phyloP scores from a whole-genome alignment of 2,797 vertebrate genomes.

The Scarus forsteni region DNA sequence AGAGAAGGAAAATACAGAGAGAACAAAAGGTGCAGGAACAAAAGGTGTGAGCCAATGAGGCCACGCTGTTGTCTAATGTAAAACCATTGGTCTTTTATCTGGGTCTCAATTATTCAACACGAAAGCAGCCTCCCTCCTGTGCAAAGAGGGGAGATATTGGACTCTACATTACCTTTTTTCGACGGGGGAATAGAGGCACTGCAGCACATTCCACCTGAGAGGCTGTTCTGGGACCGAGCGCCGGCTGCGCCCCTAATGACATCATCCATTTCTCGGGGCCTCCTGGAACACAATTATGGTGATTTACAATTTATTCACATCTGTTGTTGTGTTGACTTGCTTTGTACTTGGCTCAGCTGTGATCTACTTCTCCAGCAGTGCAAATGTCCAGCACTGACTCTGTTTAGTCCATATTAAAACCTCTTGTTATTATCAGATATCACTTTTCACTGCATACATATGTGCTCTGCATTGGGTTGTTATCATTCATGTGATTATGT shows the following conservation, averaged over 20 bases:
- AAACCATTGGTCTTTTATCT: constrained; percentile 80
- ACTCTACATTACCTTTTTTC: constrained; percentile 81
- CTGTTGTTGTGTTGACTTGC: constrained; percentile 76
- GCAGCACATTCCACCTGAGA: constrained; percentile 78
- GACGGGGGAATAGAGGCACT: constrained; percentile 73
- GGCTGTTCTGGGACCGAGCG: constrained; percentile 76
- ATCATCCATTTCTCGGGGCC: constrained; percentile 82
- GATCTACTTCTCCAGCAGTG: constrained; percentile 62
- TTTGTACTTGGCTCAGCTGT: constrained; percentile 68
- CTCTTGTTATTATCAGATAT: constrained; percentile 37
- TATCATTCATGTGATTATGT: constrained; percentile 20
- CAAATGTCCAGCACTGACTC: constrained; percentile 42
- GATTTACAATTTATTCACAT: constrained; percentile 84
- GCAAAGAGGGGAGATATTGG: constrained; percentile 78
- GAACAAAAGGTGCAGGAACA: constrained; percentile 42
- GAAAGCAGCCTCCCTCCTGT: constrained; percentile 72
- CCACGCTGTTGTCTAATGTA: constrained; percentile 72
- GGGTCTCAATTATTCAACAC: constrained; percentile 85
- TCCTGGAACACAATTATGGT: constrained; percentile 81
- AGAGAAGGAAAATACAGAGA: constrained; percentile 39
- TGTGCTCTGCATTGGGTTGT: background rate
- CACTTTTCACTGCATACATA: constrained; percentile 36
- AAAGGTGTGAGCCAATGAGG: constrained; percentile 67
- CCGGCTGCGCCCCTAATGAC: constrained; percentile 82
- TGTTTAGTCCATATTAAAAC: constrained; percentile 47